Conservation (phyloP, 2,113 vertebrate genomes). For the Xenotilapia caudafasciata region DNA sequence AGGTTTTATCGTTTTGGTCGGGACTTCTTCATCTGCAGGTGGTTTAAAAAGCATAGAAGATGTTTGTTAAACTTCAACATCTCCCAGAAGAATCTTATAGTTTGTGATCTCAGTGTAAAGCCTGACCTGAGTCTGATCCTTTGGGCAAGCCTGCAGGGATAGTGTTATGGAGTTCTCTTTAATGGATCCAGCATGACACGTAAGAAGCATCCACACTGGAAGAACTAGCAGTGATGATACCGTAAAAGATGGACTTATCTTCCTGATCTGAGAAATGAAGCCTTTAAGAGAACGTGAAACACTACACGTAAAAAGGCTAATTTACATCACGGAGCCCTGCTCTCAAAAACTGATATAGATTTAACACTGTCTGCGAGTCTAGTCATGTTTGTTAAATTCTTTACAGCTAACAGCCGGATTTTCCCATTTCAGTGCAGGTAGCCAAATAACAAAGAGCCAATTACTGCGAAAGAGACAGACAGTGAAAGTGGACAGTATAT, state of each 20-base stretch:
- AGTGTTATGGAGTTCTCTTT: background rate
- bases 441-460: background rate
- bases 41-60: background rate
- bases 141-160: background rate
- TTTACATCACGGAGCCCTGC: background rate
- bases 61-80: background rate
- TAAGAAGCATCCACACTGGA: background rate
- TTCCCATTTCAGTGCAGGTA: background rate
- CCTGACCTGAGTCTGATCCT: background rate
- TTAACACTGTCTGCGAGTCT: rapidly evolving
- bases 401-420: rapidly evolving
- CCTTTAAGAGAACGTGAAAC: rapidly evolving
- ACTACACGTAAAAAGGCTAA: background rate
- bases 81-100: background rate
- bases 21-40: rapidly evolving
- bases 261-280: background rate
- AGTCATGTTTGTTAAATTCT: background rate
- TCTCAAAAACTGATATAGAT: background rate
- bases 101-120: background rate
- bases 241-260: background rate
- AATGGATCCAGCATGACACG: background rate
- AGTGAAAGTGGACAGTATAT: background rate
- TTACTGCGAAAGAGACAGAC: rapidly evolving
- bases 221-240: background rate
- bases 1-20: background rate